A percentile compares a stretch with the other conserved stretches of the same genome.
Conservation (phyloP, 2,888 invertebrate species). For the Rotaria sp. region DNA sequence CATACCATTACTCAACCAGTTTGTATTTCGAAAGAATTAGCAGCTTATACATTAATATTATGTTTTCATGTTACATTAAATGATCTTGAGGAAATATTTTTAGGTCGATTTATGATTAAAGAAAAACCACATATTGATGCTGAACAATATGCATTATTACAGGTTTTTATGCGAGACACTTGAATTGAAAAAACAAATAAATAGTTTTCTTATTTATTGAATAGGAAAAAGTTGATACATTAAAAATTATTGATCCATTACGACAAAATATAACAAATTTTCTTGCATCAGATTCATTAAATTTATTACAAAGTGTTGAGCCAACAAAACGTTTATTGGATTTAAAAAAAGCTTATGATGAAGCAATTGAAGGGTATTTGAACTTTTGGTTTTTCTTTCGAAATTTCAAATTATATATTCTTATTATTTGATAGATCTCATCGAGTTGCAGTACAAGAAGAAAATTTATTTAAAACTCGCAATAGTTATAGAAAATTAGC, state of each 20-base stretch:
- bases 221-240: constrained; percentile 47
- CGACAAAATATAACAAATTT: constrained; percentile 40
- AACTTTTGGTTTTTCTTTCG: too few species aligned
- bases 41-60: constrained; percentile 50
- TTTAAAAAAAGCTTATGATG: constrained; percentile 53
- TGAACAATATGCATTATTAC: constrained; percentile 49
- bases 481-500: constrained; percentile 52
- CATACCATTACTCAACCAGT: constrained; percentile 50
- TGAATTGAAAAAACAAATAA: not conserved
- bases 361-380: constrained; percentile 51
- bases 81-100: constrained; percentile 51
- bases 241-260: constrained; percentile 40
- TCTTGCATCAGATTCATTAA: constrained; percentile 35
- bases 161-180: constrained; percentile 43
- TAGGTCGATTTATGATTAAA: constrained; percentile 50
- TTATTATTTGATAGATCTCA: constrained; percentile 45
- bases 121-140: constrained; percentile 54
- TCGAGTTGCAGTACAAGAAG: constrained; percentile 48
- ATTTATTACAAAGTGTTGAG: constrained; percentile 38
- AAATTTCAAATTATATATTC: not conserved
- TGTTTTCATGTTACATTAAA: constrained; percentile 49
- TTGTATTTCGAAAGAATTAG: constrained; percentile 48
- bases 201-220: not conserved
- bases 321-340: constrained; percentile 51
- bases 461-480: constrained; percentile 48